Conservation (phyloP, 2,113 vertebrate genomes). For the Tragelaphus scriptus region DNA sequence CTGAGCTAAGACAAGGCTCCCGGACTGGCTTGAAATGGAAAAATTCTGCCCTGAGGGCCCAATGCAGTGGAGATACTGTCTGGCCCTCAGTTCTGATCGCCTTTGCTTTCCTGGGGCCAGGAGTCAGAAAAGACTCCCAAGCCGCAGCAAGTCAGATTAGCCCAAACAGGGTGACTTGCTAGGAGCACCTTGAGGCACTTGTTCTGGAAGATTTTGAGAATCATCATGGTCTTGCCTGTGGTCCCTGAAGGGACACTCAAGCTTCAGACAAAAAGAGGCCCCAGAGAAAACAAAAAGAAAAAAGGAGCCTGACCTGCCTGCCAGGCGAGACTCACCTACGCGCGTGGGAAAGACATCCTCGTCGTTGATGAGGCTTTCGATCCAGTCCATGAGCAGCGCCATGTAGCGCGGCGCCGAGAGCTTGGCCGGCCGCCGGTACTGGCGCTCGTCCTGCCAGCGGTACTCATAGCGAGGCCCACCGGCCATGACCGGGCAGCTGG, state of each 20-base stretch:
- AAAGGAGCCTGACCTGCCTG: background rate
- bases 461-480: conserved; percentile 96
- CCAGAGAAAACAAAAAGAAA: background rate
- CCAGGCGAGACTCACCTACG: conserved; percentile 86
- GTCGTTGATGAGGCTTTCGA: conserved; percentile 95
- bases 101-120: background rate
- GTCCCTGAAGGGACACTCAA: background rate
- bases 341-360: conserved; percentile 97
- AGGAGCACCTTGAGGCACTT: background rate
- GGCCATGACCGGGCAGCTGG: conserved; percentile 94
- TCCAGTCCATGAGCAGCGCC: conserved; percentile 98
- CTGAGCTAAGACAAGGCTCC: conserved; percentile 41
- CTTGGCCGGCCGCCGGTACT: conserved; percentile 94
- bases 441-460: conserved; percentile 94
- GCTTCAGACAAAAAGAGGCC: background rate
- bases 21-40: background rate
- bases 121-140: background rate
- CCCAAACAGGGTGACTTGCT: background rate
- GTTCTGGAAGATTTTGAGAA: conserved; percentile 21
- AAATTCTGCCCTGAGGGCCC: background rate
- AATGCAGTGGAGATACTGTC: background rate
- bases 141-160: background rate
- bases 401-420: conserved; percentile 94
- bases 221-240: background rate
- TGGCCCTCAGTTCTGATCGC: background rate